Evolutionary conservation across 92 coral and sea anemone species (phyloP).

Genomic region (Parazoanthus swiftii): DNA sequence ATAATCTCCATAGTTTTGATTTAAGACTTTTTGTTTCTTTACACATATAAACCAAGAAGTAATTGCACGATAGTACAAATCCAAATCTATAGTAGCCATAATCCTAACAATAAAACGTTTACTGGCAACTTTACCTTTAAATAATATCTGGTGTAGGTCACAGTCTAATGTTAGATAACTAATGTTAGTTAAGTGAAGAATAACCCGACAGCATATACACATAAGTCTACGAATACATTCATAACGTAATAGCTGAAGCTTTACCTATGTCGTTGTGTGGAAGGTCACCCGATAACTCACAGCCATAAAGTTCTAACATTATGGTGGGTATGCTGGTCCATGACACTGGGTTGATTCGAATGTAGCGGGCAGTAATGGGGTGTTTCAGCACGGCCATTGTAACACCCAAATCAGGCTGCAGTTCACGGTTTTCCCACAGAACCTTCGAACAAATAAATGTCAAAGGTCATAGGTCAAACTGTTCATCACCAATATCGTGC

Average conservation of each 20-base stretch:
- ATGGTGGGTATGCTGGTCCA: conserved; percentile 6
- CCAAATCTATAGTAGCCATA: too few species aligned
- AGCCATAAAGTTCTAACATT: neutral
- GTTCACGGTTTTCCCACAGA: neutral
- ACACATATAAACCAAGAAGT: too few species aligned
- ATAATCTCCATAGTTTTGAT: too few species aligned
- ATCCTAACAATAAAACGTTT: too few species aligned
- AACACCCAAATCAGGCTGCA: neutral
- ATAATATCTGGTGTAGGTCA: too few species aligned
- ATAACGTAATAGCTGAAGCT: neutral
- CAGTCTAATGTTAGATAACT: neutral
- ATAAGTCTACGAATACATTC: neutral
- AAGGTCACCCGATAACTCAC: neutral
- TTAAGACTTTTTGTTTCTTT: too few species aligned
- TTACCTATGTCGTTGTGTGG: neutral
- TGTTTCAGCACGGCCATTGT: neutral
- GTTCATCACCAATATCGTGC: too few species aligned
- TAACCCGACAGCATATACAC: neutral
- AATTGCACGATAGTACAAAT: too few species aligned
- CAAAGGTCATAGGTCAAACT: neutral
- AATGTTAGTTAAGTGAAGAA: too few species aligned
- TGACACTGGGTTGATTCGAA: conserved; percentile 16
- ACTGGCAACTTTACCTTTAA: too few species aligned
- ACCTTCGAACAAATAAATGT: neutral
- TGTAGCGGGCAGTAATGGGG: neutral